phyloP scores from a whole-genome alignment of 2,113 vertebrate genomes.

The Hyla sarda region DNA sequence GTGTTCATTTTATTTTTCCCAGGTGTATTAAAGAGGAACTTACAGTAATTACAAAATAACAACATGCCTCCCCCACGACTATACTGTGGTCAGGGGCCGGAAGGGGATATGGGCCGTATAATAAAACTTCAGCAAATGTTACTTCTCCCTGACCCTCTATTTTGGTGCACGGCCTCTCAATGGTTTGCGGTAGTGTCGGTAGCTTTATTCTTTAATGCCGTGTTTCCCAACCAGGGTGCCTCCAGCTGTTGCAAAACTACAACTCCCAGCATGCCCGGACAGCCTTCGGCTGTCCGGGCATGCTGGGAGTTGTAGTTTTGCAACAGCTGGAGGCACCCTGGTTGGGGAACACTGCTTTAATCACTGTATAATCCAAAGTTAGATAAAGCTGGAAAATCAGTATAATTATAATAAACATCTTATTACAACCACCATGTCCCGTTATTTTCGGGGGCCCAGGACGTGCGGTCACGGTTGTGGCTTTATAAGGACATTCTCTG shows the following conservation, averaged over 20 bases:
- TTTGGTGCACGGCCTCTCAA: not conserved
- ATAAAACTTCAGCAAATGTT: not conserved
- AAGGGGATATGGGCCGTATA: not conserved
- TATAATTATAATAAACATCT: not conserved
- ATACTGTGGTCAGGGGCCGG: not conserved
- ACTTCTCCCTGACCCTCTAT: not conserved
- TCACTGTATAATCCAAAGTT: too few species aligned
- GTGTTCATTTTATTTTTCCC: not conserved
- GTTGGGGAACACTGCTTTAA: too few species aligned
- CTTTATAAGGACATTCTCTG: slow-evolving; percentile 47
- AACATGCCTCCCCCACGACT: not conserved
- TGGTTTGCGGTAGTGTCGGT: not conserved
- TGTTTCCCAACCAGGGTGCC: too few species aligned
- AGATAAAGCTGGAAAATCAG: not conserved
- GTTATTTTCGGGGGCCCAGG: not conserved
- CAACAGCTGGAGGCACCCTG: too few species aligned
- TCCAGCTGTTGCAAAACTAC: too few species aligned
- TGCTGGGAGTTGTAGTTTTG: too few species aligned
- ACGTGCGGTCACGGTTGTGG: not conserved
- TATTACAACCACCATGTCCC: not conserved
- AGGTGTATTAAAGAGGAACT: not conserved
- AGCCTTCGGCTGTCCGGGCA: too few species aligned
- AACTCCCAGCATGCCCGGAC: too few species aligned
- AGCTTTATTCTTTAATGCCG: not conserved
- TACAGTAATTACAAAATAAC: not conserved